A percentile compares a stretch with the other conserved stretches of the same genome.
These are phyloP conservation scores for Protula sp. DNA, from an alignment of 2,888 invertebrate genomes.

Conservation along the genomic window DNA sequence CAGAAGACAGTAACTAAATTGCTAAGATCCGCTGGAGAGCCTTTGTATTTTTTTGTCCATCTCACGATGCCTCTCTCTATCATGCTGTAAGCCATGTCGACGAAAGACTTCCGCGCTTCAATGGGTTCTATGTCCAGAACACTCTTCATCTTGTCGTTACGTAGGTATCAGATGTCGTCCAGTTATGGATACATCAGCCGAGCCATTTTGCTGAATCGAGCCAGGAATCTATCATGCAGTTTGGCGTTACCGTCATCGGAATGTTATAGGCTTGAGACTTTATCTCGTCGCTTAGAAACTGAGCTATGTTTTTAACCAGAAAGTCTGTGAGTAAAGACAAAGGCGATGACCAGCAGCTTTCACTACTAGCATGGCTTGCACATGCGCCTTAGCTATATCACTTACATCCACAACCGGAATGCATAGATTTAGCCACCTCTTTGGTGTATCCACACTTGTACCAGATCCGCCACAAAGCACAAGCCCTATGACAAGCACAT, in stretches of 20 bases:
- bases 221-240: constrained; percentile 48
- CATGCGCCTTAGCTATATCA: constrained; percentile 53
- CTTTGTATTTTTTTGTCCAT: constrained; percentile 40
- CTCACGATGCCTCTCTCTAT: constrained; percentile 56
- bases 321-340: not conserved
- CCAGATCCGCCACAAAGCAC: constrained; percentile 26
- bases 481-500: constrained; percentile 57
- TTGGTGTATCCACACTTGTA: constrained; percentile 31
- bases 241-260: constrained; percentile 52
- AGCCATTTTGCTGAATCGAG: constrained; percentile 54
- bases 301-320: constrained; percentile 47
- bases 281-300: constrained; percentile 52
- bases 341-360: constrained; percentile 31
- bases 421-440: constrained; percentile 44
- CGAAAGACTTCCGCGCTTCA: constrained; percentile 52
- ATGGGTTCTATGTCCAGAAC: constrained; percentile 55
- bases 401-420: constrained; percentile 57
- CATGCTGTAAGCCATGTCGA: constrained; percentile 57
- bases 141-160: constrained; percentile 53
- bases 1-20: too few species aligned
- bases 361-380: constrained; percentile 15
- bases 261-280: constrained; percentile 50
- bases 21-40: too few species aligned
- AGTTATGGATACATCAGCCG: constrained; percentile 53
- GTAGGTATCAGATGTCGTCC: constrained; percentile 43